A percentile compares a stretch with the other conserved stretches of the same genome.
Evolutionary conservation across 37 sponge, comb jelly and placozoan genomes (phyloP).

Genomic region (Cladorhizidae sp.): DNA sequence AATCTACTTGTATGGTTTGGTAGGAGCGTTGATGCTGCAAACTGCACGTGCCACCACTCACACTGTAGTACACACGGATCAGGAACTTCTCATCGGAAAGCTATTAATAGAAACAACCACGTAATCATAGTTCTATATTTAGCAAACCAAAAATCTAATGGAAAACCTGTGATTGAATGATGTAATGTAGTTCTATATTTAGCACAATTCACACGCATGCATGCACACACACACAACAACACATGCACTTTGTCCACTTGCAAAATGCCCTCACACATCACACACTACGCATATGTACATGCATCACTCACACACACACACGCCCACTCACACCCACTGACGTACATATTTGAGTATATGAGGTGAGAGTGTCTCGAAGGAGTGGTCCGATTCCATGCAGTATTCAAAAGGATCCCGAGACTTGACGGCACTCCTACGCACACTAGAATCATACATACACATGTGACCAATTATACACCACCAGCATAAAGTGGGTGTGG

Average conservation of each 20-base stretch:
- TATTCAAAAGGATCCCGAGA: slow-evolving; percentile 53
- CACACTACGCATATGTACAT: not conserved
- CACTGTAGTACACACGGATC: slow-evolving; percentile 41
- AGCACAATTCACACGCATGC: too few relatives aligned
- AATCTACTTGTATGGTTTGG: slow-evolving; percentile 58
- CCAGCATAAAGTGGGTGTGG: not conserved
- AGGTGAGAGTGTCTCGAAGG: slow-evolving; percentile 20
- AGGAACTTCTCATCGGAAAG: slow-evolving; percentile 35
- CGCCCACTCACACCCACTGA: not conserved
- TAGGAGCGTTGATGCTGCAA: not conserved
- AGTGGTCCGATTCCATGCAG: slow-evolving; percentile 73
- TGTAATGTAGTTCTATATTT: not conserved
- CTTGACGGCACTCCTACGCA: slow-evolving; percentile 62
- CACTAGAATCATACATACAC: slow-evolving; percentile 31
- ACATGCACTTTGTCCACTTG: too few relatives aligned
- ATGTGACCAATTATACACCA: not conserved
- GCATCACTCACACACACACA: slow-evolving; percentile 4
- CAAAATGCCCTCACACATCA: not conserved
- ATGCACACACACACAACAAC: too few relatives aligned
- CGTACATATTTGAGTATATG: slow-evolving; percentile 49
- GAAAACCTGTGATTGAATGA: too few relatives aligned
- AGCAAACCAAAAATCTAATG: too few relatives aligned
- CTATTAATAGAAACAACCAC: slow-evolving; percentile 10
- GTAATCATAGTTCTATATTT: too few relatives aligned
- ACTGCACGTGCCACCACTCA: not conserved